These are phyloP conservation scores for Archilochus colubris DNA, from an alignment of 2,113 vertebrate species.

Conservation along the genomic window DNA sequence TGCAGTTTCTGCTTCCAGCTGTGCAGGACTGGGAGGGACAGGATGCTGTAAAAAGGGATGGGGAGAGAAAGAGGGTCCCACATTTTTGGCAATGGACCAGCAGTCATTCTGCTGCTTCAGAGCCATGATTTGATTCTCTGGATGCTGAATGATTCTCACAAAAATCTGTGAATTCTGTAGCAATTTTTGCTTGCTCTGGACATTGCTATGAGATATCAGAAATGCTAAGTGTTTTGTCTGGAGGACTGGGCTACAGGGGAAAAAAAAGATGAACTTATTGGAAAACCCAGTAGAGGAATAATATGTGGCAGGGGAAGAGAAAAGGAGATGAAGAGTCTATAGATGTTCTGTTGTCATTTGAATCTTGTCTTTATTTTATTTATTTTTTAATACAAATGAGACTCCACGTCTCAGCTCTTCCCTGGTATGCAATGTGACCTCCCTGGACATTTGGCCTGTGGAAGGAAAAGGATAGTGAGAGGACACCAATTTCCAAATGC, in stretches of 20 bases:
- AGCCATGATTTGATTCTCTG: not conserved
- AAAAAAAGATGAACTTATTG: not conserved
- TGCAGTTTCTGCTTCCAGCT: not conserved
- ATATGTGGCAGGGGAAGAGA: not conserved
- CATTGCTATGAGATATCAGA: conserved; percentile 36
- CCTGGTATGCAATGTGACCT: not conserved
- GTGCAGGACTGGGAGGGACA: not conserved
- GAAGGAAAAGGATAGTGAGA: not conserved
- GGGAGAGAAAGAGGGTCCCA: not conserved
- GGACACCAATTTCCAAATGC: rapidly evolving
- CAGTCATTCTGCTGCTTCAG: not conserved
- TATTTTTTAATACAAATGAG: not conserved
- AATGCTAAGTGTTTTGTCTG: not conserved
- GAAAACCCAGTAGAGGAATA: not conserved
- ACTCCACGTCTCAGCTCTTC: not conserved
- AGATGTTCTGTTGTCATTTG: not conserved
- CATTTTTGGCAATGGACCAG: not conserved
- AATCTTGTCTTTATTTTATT: not conserved
- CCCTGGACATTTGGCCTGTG: not conserved
- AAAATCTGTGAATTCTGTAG: not conserved
- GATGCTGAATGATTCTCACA: not conserved
- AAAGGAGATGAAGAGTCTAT: not conserved
- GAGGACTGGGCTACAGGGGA: not conserved
- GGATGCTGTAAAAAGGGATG: rapidly evolving
- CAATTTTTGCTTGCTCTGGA: not conserved